These are phyloP conservation scores for Rynchops niger DNA, from an alignment of 2,113 vertebrate genomes.

Conservation along the genomic window DNA sequence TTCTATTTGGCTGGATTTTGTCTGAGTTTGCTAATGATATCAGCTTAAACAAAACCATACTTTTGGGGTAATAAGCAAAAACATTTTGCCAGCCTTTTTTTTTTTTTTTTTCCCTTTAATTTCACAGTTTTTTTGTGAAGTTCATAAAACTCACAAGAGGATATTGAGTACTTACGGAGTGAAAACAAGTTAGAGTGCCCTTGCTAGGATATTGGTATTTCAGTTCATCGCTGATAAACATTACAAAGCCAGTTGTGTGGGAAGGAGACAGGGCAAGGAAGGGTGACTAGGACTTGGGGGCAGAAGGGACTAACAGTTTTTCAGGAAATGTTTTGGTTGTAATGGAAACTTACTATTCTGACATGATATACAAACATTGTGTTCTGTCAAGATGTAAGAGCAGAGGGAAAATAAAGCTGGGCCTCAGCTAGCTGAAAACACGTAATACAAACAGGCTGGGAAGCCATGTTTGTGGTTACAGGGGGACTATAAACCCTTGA, in stretches of 20 bases:
- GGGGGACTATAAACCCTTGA: background rate
- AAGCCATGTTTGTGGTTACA: conserved; percentile 4
- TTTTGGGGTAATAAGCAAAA: background rate
- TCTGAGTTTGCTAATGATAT: background rate
- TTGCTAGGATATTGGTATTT: background rate
- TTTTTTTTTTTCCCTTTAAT: background rate
- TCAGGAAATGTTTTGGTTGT: background rate
- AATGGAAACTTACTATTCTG: background rate
- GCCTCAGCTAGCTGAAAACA: background rate
- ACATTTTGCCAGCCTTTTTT: background rate
- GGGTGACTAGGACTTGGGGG: background rate
- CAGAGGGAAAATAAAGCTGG: background rate
- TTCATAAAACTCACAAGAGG: background rate
- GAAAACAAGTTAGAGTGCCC: background rate
- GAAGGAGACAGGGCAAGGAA: background rate
- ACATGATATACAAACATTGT: background rate
- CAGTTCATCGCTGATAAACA: background rate
- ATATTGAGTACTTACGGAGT: background rate
- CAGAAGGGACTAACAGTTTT: background rate
- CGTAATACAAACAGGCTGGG: background rate
- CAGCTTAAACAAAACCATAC: background rate
- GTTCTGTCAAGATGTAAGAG: background rate
- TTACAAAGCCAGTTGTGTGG: background rate
- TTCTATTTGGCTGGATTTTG: background rate
- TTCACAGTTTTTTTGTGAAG: background rate